Evolutionary conservation across 2,797 vertebrate species (phyloP).

Genomic region (Anniella stebbinsi): DNA sequence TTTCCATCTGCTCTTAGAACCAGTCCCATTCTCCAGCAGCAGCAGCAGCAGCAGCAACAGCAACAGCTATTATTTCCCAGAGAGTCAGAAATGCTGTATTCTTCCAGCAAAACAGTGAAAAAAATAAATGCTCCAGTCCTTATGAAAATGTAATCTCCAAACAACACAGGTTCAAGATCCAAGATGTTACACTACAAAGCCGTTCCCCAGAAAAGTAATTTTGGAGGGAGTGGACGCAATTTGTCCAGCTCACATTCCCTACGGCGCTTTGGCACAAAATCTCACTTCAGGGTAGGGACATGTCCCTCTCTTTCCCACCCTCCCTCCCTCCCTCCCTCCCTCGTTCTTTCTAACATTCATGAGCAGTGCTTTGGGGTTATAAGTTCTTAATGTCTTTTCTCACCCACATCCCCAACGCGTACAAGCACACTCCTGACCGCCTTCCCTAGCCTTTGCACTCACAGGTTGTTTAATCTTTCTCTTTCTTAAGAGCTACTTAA

Average conservation of each 20-base stretch:
- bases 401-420: slow-evolving; percentile 3
- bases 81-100: slow-evolving; percentile 9
- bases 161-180: not conserved
- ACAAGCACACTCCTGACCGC: not conserved
- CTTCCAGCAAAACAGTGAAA: not conserved
- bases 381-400: not conserved
- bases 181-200: not conserved
- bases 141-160: slow-evolving; percentile 30
- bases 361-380: not conserved
- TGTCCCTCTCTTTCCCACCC: not conserved
- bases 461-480: not conserved
- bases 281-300: slow-evolving; percentile 26
- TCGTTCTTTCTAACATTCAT: not conserved
- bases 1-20: not conserved
- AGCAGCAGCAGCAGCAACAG: slow-evolving; percentile 18
- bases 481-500: slow-evolving; percentile 14
- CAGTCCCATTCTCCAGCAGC: slow-evolving; percentile 17
- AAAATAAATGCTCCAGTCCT: slow-evolving; percentile 39
- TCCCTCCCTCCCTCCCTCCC: not conserved
- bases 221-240: not conserved
- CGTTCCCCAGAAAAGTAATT: not conserved
- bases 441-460: slow-evolving; percentile 18
- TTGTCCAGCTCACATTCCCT: not conserved
- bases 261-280: slow-evolving; percentile 8
- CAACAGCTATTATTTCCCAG: slow-evolving; percentile 20